Conservation (phyloP, 1,140 invertebrate genomes). For the Hyles euphorbiae region DNA sequence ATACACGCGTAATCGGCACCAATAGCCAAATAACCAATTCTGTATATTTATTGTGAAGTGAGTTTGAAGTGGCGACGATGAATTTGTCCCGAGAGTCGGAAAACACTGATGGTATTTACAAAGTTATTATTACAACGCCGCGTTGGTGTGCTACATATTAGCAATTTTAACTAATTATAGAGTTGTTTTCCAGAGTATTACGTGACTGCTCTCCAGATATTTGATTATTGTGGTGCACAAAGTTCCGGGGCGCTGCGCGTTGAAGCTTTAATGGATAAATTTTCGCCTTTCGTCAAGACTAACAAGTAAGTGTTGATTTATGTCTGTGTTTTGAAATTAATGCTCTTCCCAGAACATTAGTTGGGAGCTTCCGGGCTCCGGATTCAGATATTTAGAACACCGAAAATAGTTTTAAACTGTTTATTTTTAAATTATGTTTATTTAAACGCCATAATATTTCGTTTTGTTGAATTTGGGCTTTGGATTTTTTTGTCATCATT, state of each 20-base stretch:
- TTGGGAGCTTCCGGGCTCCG: too few species aligned
- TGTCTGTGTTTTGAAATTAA: not conserved
- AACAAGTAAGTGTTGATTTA: slow-evolving; percentile 51
- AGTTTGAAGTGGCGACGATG: slow-evolving; percentile 32
- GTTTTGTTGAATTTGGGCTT: too few species aligned
- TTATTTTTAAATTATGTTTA: too few species aligned
- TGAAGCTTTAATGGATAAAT: slow-evolving; percentile 59
- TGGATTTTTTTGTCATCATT: too few species aligned
- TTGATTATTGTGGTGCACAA: slow-evolving; percentile 58
- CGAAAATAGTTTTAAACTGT: too few species aligned
- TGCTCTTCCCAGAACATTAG: too few species aligned
- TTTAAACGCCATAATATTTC: too few species aligned
- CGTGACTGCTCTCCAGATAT: slow-evolving; percentile 59
- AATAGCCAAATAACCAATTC: slow-evolving; percentile 1
- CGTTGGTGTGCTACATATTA: slow-evolving; percentile 50
- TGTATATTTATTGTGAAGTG: slow-evolving; percentile 1
- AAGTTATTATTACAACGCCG: slow-evolving; percentile 48
- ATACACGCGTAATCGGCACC: too few species aligned
- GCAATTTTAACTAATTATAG: slow-evolving; percentile 29
- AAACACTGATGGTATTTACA: slow-evolving; percentile 48
- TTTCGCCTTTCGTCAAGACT: slow-evolving; percentile 61
- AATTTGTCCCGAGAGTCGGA: slow-evolving; percentile 42
- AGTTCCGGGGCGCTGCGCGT: slow-evolving; percentile 48
- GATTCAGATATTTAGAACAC: too few species aligned
- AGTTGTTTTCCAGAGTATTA: slow-evolving; percentile 59